Evolutionary conservation across 2,113 vertebrate species (phyloP).

Genomic region (Chrysemys picta): DNA sequence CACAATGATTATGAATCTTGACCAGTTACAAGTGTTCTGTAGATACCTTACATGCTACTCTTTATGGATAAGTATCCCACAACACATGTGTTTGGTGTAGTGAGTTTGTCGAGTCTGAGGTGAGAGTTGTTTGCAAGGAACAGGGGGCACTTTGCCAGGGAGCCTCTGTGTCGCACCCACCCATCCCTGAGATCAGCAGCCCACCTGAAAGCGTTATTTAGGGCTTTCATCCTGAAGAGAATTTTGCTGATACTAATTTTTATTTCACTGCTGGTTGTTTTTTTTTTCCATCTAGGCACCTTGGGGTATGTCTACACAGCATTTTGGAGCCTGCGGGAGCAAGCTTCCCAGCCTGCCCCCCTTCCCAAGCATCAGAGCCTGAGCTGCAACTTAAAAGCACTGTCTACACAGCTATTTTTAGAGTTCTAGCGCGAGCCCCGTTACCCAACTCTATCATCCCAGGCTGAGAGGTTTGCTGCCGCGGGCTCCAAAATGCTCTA

Average conservation of each 20-base stretch:
- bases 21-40: background rate
- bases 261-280: background rate
- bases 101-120: background rate
- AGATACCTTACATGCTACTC: background rate
- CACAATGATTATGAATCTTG: background rate
- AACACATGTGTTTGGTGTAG: background rate
- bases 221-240: background rate
- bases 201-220: conserved; percentile 9
- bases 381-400: background rate
- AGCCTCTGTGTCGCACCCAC: background rate
- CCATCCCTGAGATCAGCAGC: background rate
- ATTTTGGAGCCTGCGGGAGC: background rate
- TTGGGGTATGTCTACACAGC: background rate
- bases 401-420: background rate
- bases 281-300: conserved; percentile 11
- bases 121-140: background rate
- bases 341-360: background rate
- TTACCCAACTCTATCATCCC: background rate
- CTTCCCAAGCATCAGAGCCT: background rate
- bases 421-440: background rate
- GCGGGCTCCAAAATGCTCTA: background rate
- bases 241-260: conserved; percentile 24
- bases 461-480: background rate
- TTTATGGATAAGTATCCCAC: background rate
- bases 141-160: background rate